Percentiles rank a stretch among this genome's conserved stretches.
These are phyloP conservation scores for Leucophenga maculata DNA, from an alignment of 2,888 invertebrate genomes.

Conservation along the genomic window DNA sequence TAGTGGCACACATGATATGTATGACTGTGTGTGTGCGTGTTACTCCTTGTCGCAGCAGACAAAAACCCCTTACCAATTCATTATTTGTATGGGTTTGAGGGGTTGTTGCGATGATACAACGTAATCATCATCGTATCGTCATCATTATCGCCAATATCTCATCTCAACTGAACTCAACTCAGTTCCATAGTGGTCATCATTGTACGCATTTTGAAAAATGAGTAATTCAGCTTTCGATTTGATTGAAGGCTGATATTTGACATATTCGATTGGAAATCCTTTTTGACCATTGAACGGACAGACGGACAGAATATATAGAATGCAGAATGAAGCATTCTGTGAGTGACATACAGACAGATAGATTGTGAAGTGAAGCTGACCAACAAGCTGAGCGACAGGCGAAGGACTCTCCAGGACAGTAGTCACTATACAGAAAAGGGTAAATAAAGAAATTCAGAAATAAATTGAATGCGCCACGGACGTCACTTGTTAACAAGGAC, in stretches of 20 bases:
- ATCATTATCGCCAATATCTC: conserved; percentile 1
- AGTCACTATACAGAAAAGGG: conserved; percentile 3
- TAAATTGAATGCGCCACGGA: conserved; percentile 61
- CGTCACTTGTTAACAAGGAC: conserved; percentile 33
- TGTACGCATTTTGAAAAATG: conserved; percentile 49
- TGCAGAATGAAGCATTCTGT: conserved; percentile 27
- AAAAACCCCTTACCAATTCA: not conserved
- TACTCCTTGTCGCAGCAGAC: conserved; percentile 3
- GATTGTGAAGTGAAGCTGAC: conserved; percentile 37
- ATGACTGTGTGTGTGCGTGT: conserved; percentile 26
- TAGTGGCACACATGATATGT: conserved; percentile 8
- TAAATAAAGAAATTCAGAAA: conserved; percentile 39
- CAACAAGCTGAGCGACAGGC: conserved; percentile 43
- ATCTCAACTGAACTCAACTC: no score
- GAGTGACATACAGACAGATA: conserved; percentile 53
- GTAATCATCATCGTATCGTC: conserved; percentile 16
- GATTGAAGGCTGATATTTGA: conserved; percentile 70
- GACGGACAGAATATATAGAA: conserved; percentile 25
- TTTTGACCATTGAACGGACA: conserved; percentile 40
- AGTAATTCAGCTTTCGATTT: conserved; percentile 56
- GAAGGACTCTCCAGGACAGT: conserved; percentile 20
- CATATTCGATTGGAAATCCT: conserved; percentile 69
- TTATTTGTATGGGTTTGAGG: conserved; percentile 10
- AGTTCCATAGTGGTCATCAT: conserved; percentile 23
- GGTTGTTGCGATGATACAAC: conserved; percentile 34